Percentiles rank a stretch among this genome's conserved stretches.
These are phyloP conservation scores for Aphis craccivora DNA, from an alignment of 1,140 invertebrate genomes.

Conservation along the genomic window DNA sequence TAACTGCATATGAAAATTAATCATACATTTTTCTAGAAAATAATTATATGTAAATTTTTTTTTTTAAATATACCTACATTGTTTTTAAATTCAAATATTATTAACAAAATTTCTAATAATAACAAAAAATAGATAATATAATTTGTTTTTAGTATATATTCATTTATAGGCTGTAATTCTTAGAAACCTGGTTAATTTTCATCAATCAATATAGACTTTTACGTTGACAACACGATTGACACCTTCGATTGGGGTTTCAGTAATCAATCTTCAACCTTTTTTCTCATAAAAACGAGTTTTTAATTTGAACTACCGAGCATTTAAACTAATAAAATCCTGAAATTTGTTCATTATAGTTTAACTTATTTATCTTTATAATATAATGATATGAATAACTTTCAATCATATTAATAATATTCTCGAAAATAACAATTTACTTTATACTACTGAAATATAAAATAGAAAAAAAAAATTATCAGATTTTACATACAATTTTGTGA, in stretches of 20 bases:
- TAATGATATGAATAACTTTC: background rate
- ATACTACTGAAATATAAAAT: background rate
- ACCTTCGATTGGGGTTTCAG: background rate
- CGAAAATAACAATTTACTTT: background rate
- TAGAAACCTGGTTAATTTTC: background rate
- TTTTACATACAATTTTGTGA: background rate
- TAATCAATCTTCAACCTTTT: constrained; percentile 26
- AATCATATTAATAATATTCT: background rate
- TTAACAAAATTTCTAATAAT: background rate
- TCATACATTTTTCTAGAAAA: too few species aligned
- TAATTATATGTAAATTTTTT: background rate
- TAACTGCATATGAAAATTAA: background rate
- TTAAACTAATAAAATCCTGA: background rate
- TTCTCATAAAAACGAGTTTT: background rate
- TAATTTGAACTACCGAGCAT: background rate
- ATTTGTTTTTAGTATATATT: background rate
- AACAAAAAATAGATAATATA: background rate
- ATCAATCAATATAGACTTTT: constrained; percentile 7
- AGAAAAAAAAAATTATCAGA: background rate
- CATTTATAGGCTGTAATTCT: background rate
- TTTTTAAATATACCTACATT: background rate
- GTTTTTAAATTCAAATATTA: background rate
- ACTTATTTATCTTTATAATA: background rate
- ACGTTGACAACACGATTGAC: constrained; percentile 19
- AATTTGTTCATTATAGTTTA: background rate